Evolutionary conservation across 2,797 vertebrate species (phyloP), one percentile per base, ranked within the genome.

Genomic region (Limosa lapponica): DNA sequence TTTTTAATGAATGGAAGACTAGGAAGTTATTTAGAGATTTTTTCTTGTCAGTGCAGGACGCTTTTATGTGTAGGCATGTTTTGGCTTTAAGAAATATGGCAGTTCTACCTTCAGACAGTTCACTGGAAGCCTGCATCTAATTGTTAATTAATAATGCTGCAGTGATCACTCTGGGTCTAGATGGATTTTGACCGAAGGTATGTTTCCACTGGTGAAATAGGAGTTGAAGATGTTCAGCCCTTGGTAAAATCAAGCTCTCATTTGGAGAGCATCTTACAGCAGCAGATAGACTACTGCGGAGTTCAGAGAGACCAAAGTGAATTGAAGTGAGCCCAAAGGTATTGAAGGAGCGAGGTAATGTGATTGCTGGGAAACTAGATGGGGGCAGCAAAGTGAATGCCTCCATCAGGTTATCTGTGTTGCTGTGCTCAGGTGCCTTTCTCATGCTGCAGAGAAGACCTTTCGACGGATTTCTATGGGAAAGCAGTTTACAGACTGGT

Each of bases 321-420:
- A 94, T 78, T 78, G 87, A 94, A 90, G 80, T 62, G 94, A 96
- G 62, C 90, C 82, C 88, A 90, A 62, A 83, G 82, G 95, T 90
- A 89, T 16, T 71, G 90, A 91, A 83, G 79, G 82, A 89, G 77
- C 58, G 54, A 69, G 58, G 70, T 83, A 72, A 95, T 81, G 80
- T 43, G 65, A 86, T 94, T 96, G 65, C 69, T 86, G 77, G 13
- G 81, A 94, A 90, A 91, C 82, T 90, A 37, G 58, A 83, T 91
- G 36, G 74, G 77, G 73, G 44, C 49, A 95, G 93, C 87, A 80
- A 51, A 74, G 85, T 57, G 77, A 94, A 85, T 77, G 78, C 55
- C 59, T 93, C 49, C 37, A 25, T 86, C 59, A 34, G 55, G 44
- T 78, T 86, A 27, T 66, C 48, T 41, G 18, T 70, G 10, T 2